phyloP scores from a whole-genome alignment of 2,797 vertebrate genomes.

The Gobio occitaniae region DNA sequence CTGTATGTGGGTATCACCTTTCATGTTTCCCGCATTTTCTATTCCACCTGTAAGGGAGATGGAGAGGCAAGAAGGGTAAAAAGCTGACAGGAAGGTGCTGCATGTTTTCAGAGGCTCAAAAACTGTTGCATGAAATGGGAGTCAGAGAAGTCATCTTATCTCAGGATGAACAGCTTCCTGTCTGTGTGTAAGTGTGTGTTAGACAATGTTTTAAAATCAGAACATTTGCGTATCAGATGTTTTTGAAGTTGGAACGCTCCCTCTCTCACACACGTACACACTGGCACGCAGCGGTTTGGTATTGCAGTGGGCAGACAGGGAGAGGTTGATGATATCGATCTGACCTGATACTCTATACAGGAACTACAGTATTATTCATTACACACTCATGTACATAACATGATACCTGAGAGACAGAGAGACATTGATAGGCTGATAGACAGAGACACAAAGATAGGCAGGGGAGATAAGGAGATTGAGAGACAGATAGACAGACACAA shows the following conservation, averaged over 20 bases:
- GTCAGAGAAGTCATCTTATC: constrained; percentile 48
- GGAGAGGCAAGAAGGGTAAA: constrained; percentile 3
- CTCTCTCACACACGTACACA: constrained; percentile 10
- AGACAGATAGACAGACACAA: neutral
- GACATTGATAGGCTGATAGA: constrained; percentile 36
- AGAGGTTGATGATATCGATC: constrained; percentile 54
- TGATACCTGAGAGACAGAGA: constrained; percentile 46
- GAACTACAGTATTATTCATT: constrained; percentile 64
- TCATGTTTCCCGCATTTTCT: constrained; percentile 53
- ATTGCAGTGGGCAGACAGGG: constrained; percentile 55
- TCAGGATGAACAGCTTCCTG: constrained; percentile 16
- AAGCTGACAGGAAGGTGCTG: constrained; percentile 26
- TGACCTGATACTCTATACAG: constrained; percentile 59
- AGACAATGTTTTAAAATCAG: constrained; percentile 50
- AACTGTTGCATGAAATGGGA: constrained; percentile 52
- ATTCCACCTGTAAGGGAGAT: constrained; percentile 35
- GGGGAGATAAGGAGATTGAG: neutral
- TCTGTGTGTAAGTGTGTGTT: constrained; percentile 27
- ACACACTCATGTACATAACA: constrained; percentile 57
- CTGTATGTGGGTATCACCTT: constrained; percentile 34
- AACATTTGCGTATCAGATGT: constrained; percentile 44
- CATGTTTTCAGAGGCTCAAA: constrained; percentile 41
- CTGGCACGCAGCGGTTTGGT: constrained; percentile 47
- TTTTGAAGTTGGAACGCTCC: constrained; percentile 55
- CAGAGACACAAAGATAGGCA: constrained; percentile 2